These are phyloP conservation scores for Albula glossodonta DNA, from an alignment of 2,113 vertebrate species.

Conservation along the genomic window DNA sequence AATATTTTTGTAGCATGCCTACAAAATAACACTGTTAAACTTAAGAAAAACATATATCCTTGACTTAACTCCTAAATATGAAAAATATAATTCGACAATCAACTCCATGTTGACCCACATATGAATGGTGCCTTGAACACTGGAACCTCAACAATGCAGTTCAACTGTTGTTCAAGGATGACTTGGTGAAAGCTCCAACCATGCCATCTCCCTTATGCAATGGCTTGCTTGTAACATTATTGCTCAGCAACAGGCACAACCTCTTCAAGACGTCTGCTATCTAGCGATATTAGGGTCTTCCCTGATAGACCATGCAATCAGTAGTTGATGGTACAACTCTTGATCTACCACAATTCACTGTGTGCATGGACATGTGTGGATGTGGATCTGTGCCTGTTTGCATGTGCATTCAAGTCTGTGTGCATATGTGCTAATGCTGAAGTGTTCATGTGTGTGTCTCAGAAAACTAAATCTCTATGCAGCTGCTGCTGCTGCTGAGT, in stretches of 20 bases:
- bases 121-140: background rate
- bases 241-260: background rate
- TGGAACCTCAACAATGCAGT: background rate
- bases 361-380: background rate
- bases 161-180: background rate
- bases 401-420: background rate
- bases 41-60: background rate
- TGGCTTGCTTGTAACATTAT: background rate
- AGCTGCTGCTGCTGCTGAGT: background rate
- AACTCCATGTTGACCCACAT: background rate
- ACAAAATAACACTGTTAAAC: background rate
- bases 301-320: background rate
- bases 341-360: background rate
- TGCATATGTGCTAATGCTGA: background rate
- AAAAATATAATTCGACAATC: background rate
- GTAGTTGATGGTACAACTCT: background rate
- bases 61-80: background rate
- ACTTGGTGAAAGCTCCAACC: background rate
- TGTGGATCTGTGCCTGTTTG: background rate
- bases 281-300: background rate
- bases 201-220: background rate
- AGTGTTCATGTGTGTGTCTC: background rate
- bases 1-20: slow-evolving; percentile 2
- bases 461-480: background rate
- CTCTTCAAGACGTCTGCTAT: background rate